Evolutionary conservation across 1,140 invertebrate genomes (phyloP).

Genomic region (Ruditapes philippinarum): DNA sequence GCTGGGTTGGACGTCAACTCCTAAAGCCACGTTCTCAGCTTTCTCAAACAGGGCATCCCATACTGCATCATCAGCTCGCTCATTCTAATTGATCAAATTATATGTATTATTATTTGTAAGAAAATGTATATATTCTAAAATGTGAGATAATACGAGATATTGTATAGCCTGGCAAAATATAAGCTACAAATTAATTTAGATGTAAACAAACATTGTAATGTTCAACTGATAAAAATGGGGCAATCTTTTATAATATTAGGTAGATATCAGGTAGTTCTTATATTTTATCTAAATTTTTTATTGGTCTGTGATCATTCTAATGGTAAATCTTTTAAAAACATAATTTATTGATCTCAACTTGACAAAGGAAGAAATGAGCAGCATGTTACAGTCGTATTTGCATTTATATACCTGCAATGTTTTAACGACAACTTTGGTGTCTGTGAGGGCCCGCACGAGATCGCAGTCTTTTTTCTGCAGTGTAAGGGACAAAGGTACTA

Average conservation of each 20-base stretch:
- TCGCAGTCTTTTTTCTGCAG: slow-evolving; percentile 37
- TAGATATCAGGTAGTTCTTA: too few species aligned
- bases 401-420: neutral
- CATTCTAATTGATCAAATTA: slow-evolving; percentile 33
- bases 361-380: neutral
- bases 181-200: neutral
- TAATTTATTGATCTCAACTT: neutral
- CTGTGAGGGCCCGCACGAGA: neutral
- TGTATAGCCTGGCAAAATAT: neutral
- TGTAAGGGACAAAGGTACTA: slow-evolving; percentile 14
- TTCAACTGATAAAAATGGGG: neutral
- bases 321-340: neutral
- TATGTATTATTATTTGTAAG: too few species aligned
- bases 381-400: too few species aligned
- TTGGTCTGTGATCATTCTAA: neutral
- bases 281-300: too few species aligned
- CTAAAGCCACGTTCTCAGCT: slow-evolving; percentile 10
- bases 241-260: neutral
- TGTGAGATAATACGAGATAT: slow-evolving; percentile 3
- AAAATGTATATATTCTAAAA: slow-evolving; percentile 18
- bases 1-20: neutral
- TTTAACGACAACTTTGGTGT: slow-evolving; percentile 10
- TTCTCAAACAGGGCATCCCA: slow-evolving; percentile 36
- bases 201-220: slow-evolving; percentile 6
- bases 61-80: slow-evolving; percentile 21